Conservation (phyloP, 1,140 invertebrate species). For the Drosophila burlai region DNA sequence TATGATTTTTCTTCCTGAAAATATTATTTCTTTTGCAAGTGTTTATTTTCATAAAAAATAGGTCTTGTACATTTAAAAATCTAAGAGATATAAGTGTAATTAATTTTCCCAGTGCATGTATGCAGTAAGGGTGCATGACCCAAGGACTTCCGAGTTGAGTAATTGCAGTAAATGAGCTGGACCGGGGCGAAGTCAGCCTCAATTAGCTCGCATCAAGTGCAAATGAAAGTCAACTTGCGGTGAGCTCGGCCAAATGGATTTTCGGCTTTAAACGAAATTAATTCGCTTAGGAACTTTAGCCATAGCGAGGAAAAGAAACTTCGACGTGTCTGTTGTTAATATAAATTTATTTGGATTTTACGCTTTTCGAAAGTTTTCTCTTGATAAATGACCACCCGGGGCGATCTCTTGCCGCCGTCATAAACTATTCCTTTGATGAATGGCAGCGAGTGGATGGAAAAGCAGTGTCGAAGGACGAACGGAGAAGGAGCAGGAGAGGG, state of each 20-base stretch:
- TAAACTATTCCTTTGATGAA: slow-evolving; percentile 56
- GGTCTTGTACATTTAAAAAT: background rate
- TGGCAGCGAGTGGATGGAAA: background rate
- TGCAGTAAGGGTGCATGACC: slow-evolving; percentile 20
- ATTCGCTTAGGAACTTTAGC: slow-evolving; percentile 30
- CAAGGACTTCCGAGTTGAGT: slow-evolving; percentile 28
- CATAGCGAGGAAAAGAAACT: background rate
- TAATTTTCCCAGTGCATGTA: background rate
- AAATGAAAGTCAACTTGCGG: slow-evolving; percentile 62
- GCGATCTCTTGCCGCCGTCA: slow-evolving; percentile 35
- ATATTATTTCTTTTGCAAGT: background rate
- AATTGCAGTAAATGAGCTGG: slow-evolving; percentile 56
- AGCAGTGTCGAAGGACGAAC: slow-evolving; percentile 6
- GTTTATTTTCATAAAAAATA: background rate
- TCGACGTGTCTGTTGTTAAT: slow-evolving; percentile 36
- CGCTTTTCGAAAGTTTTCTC: slow-evolving; percentile 26
- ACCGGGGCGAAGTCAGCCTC: slow-evolving; percentile 30
- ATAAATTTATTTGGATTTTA: slow-evolving; percentile 53
- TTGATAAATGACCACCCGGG: slow-evolving; percentile 43
- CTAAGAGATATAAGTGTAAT: background rate
- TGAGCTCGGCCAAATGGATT: slow-evolving; percentile 26
- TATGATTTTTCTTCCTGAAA: background rate
- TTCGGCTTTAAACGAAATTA: slow-evolving; percentile 46
- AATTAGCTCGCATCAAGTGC: slow-evolving; percentile 66
- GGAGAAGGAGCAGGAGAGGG: background rate